Percentiles rank a stretch among this genome's conserved stretches.
Evolutionary conservation across 2,797 vertebrate species (phyloP).

Genomic region (Sebastes itinus): DNA sequence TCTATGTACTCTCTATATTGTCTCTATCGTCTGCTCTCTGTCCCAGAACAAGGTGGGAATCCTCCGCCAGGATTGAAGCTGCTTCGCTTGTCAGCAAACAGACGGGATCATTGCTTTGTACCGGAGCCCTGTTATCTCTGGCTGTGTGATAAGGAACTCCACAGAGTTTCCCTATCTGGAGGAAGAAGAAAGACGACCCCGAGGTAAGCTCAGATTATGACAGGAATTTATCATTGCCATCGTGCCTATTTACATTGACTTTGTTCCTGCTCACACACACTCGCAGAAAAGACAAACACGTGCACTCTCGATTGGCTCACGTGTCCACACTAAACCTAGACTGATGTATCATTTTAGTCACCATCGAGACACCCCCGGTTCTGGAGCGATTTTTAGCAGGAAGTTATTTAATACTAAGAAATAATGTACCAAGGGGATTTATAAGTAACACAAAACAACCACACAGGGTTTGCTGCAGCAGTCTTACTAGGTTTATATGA

Average conservation of each 20-base stretch:
- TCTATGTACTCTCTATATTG: slow-evolving; percentile 25
- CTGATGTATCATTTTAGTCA: not conserved
- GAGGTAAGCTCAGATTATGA: slow-evolving; percentile 63
- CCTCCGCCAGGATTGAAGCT: slow-evolving; percentile 50
- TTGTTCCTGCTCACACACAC: slow-evolving; percentile 35
- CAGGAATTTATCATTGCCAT: slow-evolving; percentile 64
- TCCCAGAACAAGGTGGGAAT: slow-evolving; percentile 66
- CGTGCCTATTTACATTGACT: slow-evolving; percentile 60
- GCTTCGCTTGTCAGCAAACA: slow-evolving; percentile 69
- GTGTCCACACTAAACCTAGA: not conserved
- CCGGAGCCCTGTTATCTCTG: slow-evolving; percentile 64
- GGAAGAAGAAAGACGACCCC: slow-evolving; percentile 63
- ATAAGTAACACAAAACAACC: no score
- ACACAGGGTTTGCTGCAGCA: not conserved
- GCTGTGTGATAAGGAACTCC: slow-evolving; percentile 69
- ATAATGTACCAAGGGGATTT: not conserved
- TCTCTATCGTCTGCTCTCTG: slow-evolving; percentile 37
- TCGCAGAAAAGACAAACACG: slow-evolving; percentile 2
- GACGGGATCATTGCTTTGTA: slow-evolving; percentile 66
- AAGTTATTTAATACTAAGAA: not conserved
- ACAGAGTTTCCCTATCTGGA: slow-evolving; percentile 60
- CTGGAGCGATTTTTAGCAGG: not conserved
- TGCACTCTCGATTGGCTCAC: not conserved
- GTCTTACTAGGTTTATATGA: not conserved
- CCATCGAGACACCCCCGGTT: not conserved